Conservation (phyloP, 1,140 invertebrate genomes). For the Radopholus similis region DNA sequence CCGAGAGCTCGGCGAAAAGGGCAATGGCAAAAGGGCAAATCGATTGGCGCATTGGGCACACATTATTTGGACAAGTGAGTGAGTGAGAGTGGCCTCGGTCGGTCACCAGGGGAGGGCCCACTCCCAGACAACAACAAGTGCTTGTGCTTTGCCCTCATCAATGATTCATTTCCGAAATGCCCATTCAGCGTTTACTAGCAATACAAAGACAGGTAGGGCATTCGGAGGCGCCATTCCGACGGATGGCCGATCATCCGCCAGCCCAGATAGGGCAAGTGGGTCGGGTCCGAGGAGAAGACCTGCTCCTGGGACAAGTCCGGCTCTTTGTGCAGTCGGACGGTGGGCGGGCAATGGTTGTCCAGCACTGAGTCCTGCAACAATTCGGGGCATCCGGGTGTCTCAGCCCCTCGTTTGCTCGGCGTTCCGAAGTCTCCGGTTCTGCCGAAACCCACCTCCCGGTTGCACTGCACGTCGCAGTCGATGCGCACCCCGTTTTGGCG, state of each 20-base stretch:
- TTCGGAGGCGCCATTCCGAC: conserved; percentile 47
- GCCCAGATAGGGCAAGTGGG: conserved; percentile 45
- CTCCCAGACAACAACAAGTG: too few relatives aligned
- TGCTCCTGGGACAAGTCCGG: conserved; percentile 48
- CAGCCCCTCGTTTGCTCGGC: not conserved
- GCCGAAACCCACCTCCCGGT: not conserved
- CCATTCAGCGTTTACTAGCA: too few relatives aligned
- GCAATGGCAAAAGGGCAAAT: too few relatives aligned
- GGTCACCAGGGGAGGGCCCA: too few relatives aligned
- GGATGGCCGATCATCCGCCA: conserved; percentile 59
- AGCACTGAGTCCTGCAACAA: conserved; percentile 41
- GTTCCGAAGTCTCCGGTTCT: not conserved
- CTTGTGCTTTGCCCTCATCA: too few relatives aligned
- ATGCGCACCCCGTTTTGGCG: conserved; percentile 35
- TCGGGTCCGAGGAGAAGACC: conserved; percentile 52
- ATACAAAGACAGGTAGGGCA: conserved; percentile 55
- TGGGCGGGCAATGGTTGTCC: conserved; percentile 38
- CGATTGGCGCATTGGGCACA: too few relatives aligned
- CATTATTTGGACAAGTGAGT: too few relatives aligned
- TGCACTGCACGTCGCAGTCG: conserved; percentile 45
- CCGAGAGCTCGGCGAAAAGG: too few relatives aligned
- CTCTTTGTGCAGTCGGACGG: conserved; percentile 41
- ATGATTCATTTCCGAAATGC: too few relatives aligned
- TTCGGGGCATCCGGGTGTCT: not conserved
- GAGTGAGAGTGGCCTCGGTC: too few relatives aligned